Evolutionary conservation across 2,888 invertebrate species (phyloP).

Genomic region (Lottia scabra): DNA sequence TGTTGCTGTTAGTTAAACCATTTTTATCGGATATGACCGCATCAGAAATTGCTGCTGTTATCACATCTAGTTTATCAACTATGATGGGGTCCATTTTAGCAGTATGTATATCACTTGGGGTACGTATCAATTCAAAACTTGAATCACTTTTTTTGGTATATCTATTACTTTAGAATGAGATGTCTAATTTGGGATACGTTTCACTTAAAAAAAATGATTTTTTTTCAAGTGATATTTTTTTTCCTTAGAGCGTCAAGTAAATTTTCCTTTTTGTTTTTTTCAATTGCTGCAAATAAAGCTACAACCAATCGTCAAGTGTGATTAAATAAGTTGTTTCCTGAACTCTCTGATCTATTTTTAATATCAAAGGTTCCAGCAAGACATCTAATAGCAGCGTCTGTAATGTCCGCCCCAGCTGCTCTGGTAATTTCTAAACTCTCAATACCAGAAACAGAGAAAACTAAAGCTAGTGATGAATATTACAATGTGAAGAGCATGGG

Average conservation of each 20-base stretch:
- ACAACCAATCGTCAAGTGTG: too few relatives aligned
- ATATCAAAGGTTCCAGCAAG: constrained; percentile 73
- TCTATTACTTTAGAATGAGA: too few relatives aligned
- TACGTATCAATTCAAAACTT: constrained; percentile 63
- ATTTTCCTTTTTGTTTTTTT: too few relatives aligned
- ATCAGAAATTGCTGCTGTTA: constrained; percentile 92
- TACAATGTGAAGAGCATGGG: constrained; percentile 74
- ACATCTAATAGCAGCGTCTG: constrained; percentile 90
- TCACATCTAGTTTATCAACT: constrained; percentile 95
- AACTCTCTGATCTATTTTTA: neutral
- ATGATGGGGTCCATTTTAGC: constrained; percentile 90
- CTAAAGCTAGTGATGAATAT: constrained; percentile 80
- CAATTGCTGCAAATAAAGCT: too few relatives aligned
- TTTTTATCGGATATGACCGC: constrained; percentile 85
- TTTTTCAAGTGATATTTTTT: too few relatives aligned
- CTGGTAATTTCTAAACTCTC: constrained; percentile 88
- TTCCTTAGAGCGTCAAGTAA: too few relatives aligned
- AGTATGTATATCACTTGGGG: constrained; percentile 90
- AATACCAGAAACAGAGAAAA: constrained; percentile 90
- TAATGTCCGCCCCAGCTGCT: constrained; percentile 97
- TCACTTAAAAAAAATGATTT: too few relatives aligned
- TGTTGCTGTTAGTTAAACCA: constrained; percentile 88
- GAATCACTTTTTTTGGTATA: neutral
- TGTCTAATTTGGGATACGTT: neutral
- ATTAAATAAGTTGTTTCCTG: too few relatives aligned